Percentiles rank a stretch among this genome's conserved stretches.
phyloP scores from a whole-genome alignment of 2,888 invertebrate species.

The Acanthoscelides obtectus region DNA sequence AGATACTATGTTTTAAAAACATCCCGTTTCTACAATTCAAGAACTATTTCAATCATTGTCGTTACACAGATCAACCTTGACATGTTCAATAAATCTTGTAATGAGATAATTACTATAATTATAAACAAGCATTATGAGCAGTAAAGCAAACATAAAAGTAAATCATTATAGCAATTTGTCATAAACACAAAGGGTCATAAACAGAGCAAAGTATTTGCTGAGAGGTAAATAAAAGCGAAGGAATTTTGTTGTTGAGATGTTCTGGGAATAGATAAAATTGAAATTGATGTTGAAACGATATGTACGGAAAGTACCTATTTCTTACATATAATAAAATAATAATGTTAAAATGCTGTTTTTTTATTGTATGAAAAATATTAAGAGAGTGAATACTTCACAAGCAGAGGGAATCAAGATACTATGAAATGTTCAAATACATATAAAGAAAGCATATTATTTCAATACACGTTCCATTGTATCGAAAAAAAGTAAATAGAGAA shows the following conservation, averaged over 20 bases:
- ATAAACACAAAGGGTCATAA: background rate
- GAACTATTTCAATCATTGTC: background rate
- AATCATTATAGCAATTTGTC: background rate
- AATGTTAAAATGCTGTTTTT: too few species aligned
- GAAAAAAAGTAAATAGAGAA: too few species aligned
- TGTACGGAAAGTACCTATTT: too few species aligned
- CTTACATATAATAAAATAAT: too few species aligned
- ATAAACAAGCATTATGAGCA: background rate
- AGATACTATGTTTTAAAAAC: background rate
- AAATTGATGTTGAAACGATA: too few species aligned
- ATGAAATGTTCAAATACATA: too few species aligned
- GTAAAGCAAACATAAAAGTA: background rate
- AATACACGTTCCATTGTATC: too few species aligned
- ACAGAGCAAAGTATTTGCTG: background rate
- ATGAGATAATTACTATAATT: background rate
- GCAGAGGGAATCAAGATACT: too few species aligned
- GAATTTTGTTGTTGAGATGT: background rate
- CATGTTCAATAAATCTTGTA: background rate
- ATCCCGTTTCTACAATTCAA: background rate
- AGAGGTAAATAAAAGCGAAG: background rate
- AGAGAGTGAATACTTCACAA: too few species aligned
- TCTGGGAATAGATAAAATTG: too few species aligned
- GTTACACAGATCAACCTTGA: background rate
- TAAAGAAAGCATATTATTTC: too few species aligned
- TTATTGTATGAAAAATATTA: too few species aligned